Conservation (phyloP, 2,888 invertebrate genomes). For the Beris morrisii region DNA sequence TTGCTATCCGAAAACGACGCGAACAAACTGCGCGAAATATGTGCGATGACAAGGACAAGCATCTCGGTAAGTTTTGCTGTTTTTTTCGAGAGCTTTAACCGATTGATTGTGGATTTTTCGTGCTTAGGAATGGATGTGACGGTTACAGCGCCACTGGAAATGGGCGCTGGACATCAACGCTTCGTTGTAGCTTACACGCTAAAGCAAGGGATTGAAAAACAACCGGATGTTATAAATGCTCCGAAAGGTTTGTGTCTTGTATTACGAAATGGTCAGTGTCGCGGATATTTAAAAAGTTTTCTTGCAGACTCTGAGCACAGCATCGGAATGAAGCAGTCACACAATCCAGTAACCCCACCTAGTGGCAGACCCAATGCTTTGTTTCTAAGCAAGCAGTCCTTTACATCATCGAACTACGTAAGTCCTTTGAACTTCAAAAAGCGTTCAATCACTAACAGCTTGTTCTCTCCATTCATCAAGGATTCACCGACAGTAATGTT, state of each 20-base stretch:
- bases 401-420: constrained; percentile 50
- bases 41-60: constrained; percentile 57
- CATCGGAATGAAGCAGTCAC: constrained; percentile 35
- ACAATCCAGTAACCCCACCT: constrained; percentile 47
- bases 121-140: constrained; percentile 56
- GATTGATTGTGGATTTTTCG: background rate
- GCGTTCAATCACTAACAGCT: background rate
- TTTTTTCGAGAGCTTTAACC: constrained; percentile 14
- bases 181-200: constrained; percentile 85
- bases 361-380: constrained; percentile 53
- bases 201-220: constrained; percentile 72
- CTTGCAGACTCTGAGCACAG: constrained; percentile 38
- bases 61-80: constrained; percentile 50
- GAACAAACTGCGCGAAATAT: constrained; percentile 60
- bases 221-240: constrained; percentile 80
- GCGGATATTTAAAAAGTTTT: background rate
- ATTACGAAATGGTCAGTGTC: constrained; percentile 4
- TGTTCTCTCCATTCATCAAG: constrained; percentile 31
- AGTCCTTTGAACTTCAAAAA: constrained; percentile 40
- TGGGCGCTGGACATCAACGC: constrained; percentile 79
- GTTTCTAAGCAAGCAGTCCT: constrained; percentile 46
- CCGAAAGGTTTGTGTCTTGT: constrained; percentile 63
- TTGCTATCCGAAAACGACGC: constrained; percentile 65
- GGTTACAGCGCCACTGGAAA: constrained; percentile 65
- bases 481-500: constrained; percentile 37